Base-by-base conservation (phyloP, 2,888 invertebrate species). In the Coleophora flavipennella region DNA sequence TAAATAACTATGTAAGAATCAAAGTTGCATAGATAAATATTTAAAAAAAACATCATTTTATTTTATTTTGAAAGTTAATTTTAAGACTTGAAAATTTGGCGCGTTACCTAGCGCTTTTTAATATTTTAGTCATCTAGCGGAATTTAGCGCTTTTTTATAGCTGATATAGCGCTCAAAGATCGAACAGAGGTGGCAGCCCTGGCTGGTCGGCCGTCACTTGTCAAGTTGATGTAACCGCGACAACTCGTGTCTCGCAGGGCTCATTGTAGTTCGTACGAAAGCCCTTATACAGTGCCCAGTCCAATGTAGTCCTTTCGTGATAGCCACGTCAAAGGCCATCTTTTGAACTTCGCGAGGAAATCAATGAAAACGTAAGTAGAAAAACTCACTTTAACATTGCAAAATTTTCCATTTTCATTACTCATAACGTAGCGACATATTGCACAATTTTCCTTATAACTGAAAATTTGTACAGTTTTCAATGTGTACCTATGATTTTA, bases 241-340 rank as follows among this genome's bases (percentile, higher is more conserved):
- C 70, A 61, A 69, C 81, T 78, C 69, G 83, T 74, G 76, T 83
- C 44, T 58, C 64, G 57, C 62, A 64, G 80, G 79, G 77, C 79
- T 81, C 77, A 80, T 83, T 84, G 77, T 80, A 83, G 80, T 79
- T 80, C 78, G 67, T 60, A 67, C 75, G 80, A 83, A 81, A 79
- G 78, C 80, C 83, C 80, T 71, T 57, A 63, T 59, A 20, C 45
- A 70, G 78, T 84, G 76, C 65, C 71, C 64, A 64, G 80, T 85
- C 85, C 80, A 84, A 85, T 85, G 85, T 85, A 85, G 85, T 83
- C 85, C 68, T 66, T 77, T 74, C 57, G 77, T 71, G 65, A 57
- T 65, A 53, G 55, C 52, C 49, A 74, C 59, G 54, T 62, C 57
- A 69, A 72, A 73, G 64, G 66, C 67, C 61, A 67, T 47, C 56